Conservation (phyloP, 2,888 invertebrate genomes). For the Drosophila paracracens region DNA sequence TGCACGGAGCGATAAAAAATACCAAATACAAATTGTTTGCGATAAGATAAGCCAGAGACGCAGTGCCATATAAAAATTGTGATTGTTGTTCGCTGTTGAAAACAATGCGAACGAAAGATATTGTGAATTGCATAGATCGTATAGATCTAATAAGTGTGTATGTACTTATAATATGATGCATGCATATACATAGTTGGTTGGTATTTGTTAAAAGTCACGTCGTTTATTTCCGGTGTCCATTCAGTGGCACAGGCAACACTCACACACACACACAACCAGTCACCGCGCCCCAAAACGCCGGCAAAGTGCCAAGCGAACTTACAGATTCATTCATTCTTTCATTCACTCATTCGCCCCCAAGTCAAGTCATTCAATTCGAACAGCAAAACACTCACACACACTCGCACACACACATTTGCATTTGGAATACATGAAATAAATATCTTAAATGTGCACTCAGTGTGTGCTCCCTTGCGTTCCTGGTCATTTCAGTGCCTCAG, state of each 20-base stretch:
- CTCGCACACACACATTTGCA: conserved; percentile 69
- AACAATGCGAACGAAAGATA: conserved; percentile 11
- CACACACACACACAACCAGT: not conserved
- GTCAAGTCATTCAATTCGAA: conserved; percentile 55
- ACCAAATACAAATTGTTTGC: conserved; percentile 62
- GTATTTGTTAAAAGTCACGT: conserved; percentile 82
- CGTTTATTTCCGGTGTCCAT: conserved; percentile 83
- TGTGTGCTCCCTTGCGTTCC: conserved; percentile 3
- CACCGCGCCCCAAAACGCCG: conserved; percentile 43
- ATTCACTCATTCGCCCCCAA: conserved; percentile 57
- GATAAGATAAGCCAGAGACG: conserved; percentile 66
- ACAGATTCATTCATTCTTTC: conserved; percentile 73
- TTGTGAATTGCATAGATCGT: conserved; percentile 2
- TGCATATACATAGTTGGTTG: conserved; percentile 52
- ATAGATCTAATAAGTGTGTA: not conserved
- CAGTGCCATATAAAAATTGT: conserved; percentile 25
- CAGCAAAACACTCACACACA: conserved; percentile 9
- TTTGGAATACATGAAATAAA: conserved; percentile 76
- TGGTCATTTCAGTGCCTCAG: not conserved
- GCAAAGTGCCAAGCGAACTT: conserved; percentile 77
- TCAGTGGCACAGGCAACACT: conserved; percentile 24
- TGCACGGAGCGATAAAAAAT: conserved; percentile 69
- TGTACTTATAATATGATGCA: not conserved
- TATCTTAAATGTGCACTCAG: conserved; percentile 69
- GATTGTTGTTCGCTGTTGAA: conserved; percentile 25